Base-by-base conservation (phyloP, 2,888 invertebrate genomes). In the Xylocampa areola region DNA sequence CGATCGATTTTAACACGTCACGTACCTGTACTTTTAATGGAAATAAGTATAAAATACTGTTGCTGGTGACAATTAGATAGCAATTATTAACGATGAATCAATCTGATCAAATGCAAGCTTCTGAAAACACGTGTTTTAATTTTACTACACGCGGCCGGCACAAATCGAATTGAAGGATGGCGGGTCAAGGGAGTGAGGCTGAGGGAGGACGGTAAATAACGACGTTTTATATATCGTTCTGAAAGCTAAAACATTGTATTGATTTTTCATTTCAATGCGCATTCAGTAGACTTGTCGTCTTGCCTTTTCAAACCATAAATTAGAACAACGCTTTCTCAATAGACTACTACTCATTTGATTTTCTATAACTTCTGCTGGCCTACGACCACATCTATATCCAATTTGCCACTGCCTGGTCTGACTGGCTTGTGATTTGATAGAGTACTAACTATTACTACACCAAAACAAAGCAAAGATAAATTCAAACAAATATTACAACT, bases 41-140 rank as follows among this genome's bases (percentile, higher is more conserved):
- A 30, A 4, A 14, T 30, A 21, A 45, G 25, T 23, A 32, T 32
- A 44, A 41, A 37, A 11, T 40, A 45, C 51, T 19, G 19, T 40
- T 10, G n/a, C 21, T 30, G 30, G 1, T 8, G 16, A 16, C 4
- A 5, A 35, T 33, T 43, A 35, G 41, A 50, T 13, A 30, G 10
- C 10, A 41, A 25, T 11, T 32, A 4, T 16, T 48, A 40, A 14
- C 7, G 27, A 16, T 16, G 45, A 48, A 44, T 49, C 30, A 48
- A 53, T 21, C n/a, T 39, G 53, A 61, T 49, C 37, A 47, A 37
- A 57, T 43, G 43, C 59, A 53, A 44, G 58, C 14, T 41, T 2
- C n/a, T 0, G 19, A 59, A 67, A 83, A 84, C 86, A 86, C 86
- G 86, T 86, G 86, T 81, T 79, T 66, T 21, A 29, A 47, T 49